phyloP scores from a whole-genome alignment of 2,113 vertebrate genomes.

The Morone chrysops region DNA sequence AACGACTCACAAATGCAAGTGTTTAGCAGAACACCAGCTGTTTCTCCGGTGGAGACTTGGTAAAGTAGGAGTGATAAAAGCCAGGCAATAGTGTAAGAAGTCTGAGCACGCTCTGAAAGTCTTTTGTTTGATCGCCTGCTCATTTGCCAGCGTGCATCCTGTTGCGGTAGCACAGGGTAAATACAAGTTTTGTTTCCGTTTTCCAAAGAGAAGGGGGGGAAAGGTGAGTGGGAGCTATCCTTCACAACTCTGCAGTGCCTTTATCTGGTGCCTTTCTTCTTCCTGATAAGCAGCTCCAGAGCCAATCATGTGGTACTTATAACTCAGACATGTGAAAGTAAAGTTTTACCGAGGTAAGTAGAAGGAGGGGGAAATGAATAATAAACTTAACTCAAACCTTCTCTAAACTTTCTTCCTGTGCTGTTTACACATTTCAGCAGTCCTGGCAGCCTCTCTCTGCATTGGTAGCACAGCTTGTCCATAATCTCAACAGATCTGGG shows the following conservation, averaged over 20 bases:
- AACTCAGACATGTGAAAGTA: conserved; percentile 47
- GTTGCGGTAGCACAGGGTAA: conserved; percentile 57
- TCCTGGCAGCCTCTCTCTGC: conserved; percentile 25
- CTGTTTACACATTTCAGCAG: conserved; percentile 23
- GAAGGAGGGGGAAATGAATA: conserved; percentile 40
- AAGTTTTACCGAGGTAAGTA: conserved; percentile 53
- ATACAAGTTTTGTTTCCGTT: conserved; percentile 49
- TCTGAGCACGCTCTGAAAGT: conserved; percentile 42
- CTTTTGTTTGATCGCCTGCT: conserved; percentile 64
- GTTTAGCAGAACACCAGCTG: conserved; percentile 66
- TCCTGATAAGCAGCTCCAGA: conserved; percentile 67
- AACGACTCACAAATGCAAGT: conserved; percentile 54
- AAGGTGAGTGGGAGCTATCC: conserved; percentile 64
- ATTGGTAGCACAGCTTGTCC: conserved; percentile 16
- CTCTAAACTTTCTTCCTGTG: conserved; percentile 31
- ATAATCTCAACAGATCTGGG: conserved; percentile 48
- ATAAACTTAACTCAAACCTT: conserved; percentile 53
- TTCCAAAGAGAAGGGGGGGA: conserved; percentile 48
- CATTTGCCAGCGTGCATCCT: conserved; percentile 56
- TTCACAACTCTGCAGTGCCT: conserved; percentile 39
- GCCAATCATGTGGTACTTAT: conserved; percentile 68
- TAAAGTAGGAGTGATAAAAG: conserved; percentile 55
- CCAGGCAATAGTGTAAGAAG: conserved; percentile 44
- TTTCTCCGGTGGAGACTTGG: conserved; percentile 53
- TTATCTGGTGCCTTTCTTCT: conserved; percentile 59